These are phyloP conservation scores for Schizopygopsis pylzovi DNA, from an alignment of 2,797 vertebrate species.

Conservation along the genomic window DNA sequence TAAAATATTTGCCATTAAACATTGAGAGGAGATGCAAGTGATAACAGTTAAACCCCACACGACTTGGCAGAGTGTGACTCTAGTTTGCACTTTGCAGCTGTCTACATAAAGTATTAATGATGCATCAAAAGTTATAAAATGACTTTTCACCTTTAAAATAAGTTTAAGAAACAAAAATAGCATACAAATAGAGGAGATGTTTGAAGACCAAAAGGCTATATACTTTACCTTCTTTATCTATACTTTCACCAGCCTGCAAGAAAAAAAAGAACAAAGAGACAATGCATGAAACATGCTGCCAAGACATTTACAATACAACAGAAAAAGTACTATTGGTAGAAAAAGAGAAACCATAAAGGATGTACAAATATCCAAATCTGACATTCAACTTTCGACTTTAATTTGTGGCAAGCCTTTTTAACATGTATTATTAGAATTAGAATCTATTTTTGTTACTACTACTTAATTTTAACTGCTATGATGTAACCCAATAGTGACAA, in stretches of 20 bases:
- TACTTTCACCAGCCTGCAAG: constrained; percentile 84
- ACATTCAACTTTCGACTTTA: constrained; percentile 11
- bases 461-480: background rate
- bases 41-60: background rate
- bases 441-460: background rate
- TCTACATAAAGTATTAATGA: background rate
- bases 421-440: background rate
- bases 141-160: background rate
- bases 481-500: background rate
- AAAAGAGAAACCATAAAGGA: background rate
- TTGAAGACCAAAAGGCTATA: constrained; percentile 44
- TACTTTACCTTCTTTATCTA: constrained; percentile 84
- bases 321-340: background rate
- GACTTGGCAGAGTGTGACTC: background rate
- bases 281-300: background rate
- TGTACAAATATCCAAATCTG: constrained; percentile 4
- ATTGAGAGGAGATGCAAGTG: background rate
- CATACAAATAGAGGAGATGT: background rate
- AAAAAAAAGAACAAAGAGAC: constrained; percentile 41
- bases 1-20: constrained; percentile 29
- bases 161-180: background rate
- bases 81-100: background rate
- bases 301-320: constrained; percentile 10
- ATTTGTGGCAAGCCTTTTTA: constrained; percentile 12
- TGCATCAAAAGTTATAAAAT: background rate